Percentiles rank a stretch among this genome's conserved stretches.
These are phyloP conservation scores for Pristionchus fissidentatus DNA, from an alignment of 2,888 invertebrate genomes.

Conservation along the genomic window DNA sequence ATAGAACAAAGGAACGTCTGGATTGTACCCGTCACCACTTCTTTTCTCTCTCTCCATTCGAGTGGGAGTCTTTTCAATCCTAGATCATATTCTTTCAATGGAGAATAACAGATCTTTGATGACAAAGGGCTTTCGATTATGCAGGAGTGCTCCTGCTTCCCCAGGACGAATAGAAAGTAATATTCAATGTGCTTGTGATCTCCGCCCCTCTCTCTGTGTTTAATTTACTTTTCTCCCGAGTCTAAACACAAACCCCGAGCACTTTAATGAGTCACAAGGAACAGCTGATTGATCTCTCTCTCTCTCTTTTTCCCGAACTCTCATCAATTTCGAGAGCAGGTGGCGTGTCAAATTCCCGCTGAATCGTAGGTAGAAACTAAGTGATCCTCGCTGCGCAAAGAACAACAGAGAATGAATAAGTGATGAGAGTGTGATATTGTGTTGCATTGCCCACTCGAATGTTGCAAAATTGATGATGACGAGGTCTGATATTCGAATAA, in stretches of 20 bases:
- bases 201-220: too few relatives aligned
- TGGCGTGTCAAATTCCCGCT: neutral
- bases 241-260: too few relatives aligned
- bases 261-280: too few relatives aligned
- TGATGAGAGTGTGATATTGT: neutral
- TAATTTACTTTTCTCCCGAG: too few relatives aligned
- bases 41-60: too few relatives aligned
- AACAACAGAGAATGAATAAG: neutral
- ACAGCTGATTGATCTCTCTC: neutral
- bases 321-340: neutral
- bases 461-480: slow-evolving; percentile 4
- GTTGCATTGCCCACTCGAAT: slow-evolving; percentile 15
- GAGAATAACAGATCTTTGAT: neutral
- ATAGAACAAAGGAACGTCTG: too few relatives aligned
- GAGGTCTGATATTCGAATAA: neutral
- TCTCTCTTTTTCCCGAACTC: too few relatives aligned
- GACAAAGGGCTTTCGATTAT: neutral
- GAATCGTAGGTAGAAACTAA: neutral
- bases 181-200: slow-evolving; percentile 2
- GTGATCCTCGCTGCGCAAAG: neutral
- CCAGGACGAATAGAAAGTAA: neutral
- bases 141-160: slow-evolving; percentile 8
- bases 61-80: too few relatives aligned
- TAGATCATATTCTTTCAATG: too few relatives aligned
- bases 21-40: too few relatives aligned